Conservation (phyloP, 2,797 vertebrate genomes). For the Xenops minutus region DNA sequence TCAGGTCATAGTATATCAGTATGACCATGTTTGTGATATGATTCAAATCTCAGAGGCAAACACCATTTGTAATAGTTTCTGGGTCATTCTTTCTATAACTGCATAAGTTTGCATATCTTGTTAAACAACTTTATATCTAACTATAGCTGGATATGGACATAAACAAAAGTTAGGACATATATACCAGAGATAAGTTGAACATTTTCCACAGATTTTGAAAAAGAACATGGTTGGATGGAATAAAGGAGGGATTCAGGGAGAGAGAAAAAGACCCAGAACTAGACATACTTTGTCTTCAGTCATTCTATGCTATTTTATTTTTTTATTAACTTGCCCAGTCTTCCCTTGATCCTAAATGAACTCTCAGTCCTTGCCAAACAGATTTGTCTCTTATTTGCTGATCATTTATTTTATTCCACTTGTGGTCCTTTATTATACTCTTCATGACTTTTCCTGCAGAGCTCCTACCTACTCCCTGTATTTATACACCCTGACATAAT, state of each 20-base stretch:
- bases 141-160: background rate
- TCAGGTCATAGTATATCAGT: background rate
- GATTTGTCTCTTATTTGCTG: background rate
- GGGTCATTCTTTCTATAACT: background rate
- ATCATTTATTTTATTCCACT: background rate
- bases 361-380: background rate
- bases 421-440: background rate
- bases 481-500: background rate
- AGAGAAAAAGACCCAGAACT: background rate
- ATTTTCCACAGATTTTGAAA: background rate
- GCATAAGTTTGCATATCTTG: too few species aligned
- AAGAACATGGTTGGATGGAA: background rate
- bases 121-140: background rate
- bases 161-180: background rate
- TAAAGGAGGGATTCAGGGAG: background rate
- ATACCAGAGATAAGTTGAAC: background rate
- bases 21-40: background rate
- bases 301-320: background rate
- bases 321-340: background rate
- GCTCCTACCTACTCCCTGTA: background rate
- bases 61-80: background rate
- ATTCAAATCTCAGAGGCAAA: background rate
- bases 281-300: background rate
- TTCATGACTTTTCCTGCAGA: background rate
- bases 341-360: background rate